phyloP scores from a whole-genome alignment of 2,888 invertebrate species.

The Diarsia brunnea region DNA sequence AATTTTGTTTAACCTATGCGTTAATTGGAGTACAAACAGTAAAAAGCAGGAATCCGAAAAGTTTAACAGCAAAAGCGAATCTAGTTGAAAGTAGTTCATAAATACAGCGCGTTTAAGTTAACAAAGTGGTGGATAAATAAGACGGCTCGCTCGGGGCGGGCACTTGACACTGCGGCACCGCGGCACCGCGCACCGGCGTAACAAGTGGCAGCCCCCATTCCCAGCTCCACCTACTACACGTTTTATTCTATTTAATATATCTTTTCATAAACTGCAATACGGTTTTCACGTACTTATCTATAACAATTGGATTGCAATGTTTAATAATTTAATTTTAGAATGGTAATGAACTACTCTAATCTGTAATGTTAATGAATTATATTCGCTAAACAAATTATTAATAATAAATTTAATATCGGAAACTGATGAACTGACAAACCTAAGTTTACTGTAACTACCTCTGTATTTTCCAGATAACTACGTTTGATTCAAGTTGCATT shows the following conservation, averaged over 20 bases:
- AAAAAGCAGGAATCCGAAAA: not conserved
- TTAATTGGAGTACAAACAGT: not conserved
- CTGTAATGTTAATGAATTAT: not conserved
- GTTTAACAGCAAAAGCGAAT: not conserved
- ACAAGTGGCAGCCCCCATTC: slow-evolving; percentile 38
- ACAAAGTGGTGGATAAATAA: not conserved
- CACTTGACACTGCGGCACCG: not conserved
- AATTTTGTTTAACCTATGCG: not conserved
- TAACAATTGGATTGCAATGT: not conserved
- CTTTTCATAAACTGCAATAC: no score
- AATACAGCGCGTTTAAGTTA: not conserved
- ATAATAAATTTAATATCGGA: not conserved
- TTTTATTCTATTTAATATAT: not conserved
- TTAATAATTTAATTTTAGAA: no score
- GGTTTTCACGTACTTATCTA: not conserved
- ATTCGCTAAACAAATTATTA: not conserved
- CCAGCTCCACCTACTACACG: not conserved
- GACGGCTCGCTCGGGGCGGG: not conserved
- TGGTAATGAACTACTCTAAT: not conserved
- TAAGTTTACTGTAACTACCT: no score
- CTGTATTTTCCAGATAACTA: no score
- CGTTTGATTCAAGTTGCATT: no score
- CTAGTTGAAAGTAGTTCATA: slow-evolving; percentile 1
- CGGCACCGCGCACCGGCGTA: slow-evolving; percentile 22
- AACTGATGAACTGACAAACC: not conserved